Conservation (phyloP, 2,797 vertebrate species). For the Rhabdomys pumilio region DNA sequence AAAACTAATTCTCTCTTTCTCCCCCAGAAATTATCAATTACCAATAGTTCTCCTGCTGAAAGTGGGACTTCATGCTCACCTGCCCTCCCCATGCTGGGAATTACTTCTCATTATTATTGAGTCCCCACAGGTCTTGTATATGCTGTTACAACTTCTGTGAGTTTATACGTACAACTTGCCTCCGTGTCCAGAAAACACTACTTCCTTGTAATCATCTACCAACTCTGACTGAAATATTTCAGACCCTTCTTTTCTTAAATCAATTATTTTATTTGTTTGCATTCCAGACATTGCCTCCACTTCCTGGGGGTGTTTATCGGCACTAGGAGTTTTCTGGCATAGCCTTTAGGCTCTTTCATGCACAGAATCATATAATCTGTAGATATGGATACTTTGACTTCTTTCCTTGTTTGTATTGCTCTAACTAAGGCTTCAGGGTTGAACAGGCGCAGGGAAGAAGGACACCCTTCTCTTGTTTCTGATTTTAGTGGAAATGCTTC, state of each 20-base stretch:
- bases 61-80: background rate
- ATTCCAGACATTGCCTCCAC: too few relatives aligned
- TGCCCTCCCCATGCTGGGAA: background rate
- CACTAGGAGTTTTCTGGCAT: background rate
- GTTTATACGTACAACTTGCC: background rate
- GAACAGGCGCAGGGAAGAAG: background rate
- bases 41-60: background rate
- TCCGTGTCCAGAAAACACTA: background rate
- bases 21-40: background rate
- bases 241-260: background rate
- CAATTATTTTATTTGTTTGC: too few relatives aligned
- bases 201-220: background rate
- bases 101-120: background rate
- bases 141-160: background rate
- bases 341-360: background rate
- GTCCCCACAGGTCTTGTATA: background rate
- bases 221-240: background rate
- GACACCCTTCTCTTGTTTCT: background rate
- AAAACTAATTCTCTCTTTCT: background rate
- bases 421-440: background rate
- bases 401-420: background rate
- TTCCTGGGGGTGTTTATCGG: background rate
- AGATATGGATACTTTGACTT: background rate
- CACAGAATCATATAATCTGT: background rate
- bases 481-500: too few relatives aligned